These are phyloP conservation scores for Drosophila leonis DNA, from an alignment of 2,888 invertebrate genomes.

Conservation along the genomic window DNA sequence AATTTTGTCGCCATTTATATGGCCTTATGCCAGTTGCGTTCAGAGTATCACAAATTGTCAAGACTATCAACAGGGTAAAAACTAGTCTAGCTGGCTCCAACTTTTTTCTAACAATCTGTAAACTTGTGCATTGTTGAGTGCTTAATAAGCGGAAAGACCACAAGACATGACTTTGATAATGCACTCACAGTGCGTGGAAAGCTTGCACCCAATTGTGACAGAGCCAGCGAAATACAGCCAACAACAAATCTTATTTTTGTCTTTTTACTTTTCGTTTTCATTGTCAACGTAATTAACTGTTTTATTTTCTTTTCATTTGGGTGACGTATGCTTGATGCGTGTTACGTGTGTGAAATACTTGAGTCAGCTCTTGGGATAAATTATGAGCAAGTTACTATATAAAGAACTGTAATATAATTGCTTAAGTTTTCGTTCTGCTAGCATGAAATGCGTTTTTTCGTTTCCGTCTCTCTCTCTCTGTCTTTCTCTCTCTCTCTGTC, in stretches of 20 bases:
- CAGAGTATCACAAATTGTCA: neutral
- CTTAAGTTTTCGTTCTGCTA: slow-evolving; percentile 32
- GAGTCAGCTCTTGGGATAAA: slow-evolving; percentile 13
- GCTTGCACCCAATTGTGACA: slow-evolving; percentile 25
- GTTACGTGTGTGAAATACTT: slow-evolving; percentile 20
- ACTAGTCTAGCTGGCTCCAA: neutral
- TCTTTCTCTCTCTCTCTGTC: neutral
- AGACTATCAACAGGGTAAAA: neutral
- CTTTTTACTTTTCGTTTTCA: slow-evolving; percentile 56
- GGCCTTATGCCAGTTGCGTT: neutral
- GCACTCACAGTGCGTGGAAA: slow-evolving; percentile 24
- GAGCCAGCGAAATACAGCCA: slow-evolving; percentile 4
- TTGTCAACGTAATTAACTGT: slow-evolving; percentile 47
- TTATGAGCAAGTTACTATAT: neutral
- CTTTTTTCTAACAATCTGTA: slow-evolving; percentile 32
- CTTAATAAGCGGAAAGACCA: slow-evolving; percentile 65
- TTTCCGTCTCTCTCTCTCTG: neutral
- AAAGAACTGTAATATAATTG: slow-evolving; percentile 14
- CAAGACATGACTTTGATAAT: slow-evolving; percentile 42
- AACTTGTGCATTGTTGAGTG: slow-evolving; percentile 42
- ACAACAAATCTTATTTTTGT: neutral
- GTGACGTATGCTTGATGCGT: slow-evolving; percentile 18
- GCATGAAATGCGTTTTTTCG: slow-evolving; percentile 48
- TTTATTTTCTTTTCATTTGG: slow-evolving; percentile 18
- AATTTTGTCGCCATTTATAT: too few relatives aligned